phyloP scores from a whole-genome alignment of 2,797 vertebrate species.

The Tolypeutes matacus region DNA sequence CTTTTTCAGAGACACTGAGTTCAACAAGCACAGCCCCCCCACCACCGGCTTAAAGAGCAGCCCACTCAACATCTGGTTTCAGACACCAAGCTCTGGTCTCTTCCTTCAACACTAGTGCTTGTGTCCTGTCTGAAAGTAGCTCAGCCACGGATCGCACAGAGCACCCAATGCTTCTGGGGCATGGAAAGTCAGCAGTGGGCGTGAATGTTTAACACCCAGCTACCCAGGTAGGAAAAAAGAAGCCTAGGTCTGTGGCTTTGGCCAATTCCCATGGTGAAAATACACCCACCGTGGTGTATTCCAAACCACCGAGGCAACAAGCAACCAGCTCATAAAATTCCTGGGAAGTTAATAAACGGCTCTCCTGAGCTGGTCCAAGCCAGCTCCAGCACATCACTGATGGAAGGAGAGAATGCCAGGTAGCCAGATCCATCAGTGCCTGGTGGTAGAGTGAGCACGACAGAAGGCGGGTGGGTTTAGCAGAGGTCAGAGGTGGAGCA shows the following conservation, averaged over 20 bases:
- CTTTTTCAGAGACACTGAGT: neutral
- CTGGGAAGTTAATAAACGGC: neutral
- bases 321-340: neutral
- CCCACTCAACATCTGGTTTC: neutral
- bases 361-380: neutral
- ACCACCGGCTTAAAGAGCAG: neutral
- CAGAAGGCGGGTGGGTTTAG: neutral
- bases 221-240: neutral
- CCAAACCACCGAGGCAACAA: neutral
- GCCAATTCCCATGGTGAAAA: neutral
- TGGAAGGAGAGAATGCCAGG: neutral
- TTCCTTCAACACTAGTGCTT: neutral
- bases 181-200: neutral
- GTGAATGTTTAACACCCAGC: neutral
- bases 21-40: neutral
- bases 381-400: neutral
- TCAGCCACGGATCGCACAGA: neutral
- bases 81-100: rapidly evolving
- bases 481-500: neutral
- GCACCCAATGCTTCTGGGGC: neutral
- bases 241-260: too few relatives aligned
- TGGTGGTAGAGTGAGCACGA: neutral
- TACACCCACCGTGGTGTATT: neutral
- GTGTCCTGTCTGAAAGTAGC: neutral
- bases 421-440: neutral